Evolutionary conservation across 2,797 vertebrate species (phyloP).

Genomic region (Epinephelus coioides): DNA sequence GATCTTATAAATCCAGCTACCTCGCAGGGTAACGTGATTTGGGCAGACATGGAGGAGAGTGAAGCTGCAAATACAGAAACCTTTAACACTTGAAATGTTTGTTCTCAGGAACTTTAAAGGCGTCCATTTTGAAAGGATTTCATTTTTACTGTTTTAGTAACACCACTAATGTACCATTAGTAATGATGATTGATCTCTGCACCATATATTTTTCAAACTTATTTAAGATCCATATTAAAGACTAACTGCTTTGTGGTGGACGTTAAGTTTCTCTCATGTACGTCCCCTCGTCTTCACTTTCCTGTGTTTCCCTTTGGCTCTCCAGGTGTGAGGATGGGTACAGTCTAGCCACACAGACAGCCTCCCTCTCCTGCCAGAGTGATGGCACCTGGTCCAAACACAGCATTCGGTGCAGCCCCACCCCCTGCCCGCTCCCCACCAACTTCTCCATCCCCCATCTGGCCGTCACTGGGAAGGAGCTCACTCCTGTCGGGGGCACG

Average conservation of each 20-base stretch:
- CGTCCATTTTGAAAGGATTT: no score
- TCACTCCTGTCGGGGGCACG: slow-evolving; percentile 88
- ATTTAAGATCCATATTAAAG: not conserved
- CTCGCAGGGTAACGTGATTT: no score
- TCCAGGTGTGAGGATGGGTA: slow-evolving; percentile 93
- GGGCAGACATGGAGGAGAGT: no score
- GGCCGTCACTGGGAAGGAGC: slow-evolving; percentile 83
- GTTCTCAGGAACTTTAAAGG: no score
- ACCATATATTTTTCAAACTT: not conserved
- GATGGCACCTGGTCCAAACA: slow-evolving; percentile 93
- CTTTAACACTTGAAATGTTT: no score
- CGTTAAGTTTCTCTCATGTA: not conserved
- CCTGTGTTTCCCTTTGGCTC: not conserved
- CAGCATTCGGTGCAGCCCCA: slow-evolving; percentile 87
- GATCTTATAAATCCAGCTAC: no score
- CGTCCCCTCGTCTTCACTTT: not conserved
- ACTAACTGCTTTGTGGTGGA: not conserved
- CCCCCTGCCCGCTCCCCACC: slow-evolving; percentile 87
- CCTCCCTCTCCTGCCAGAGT: slow-evolving; percentile 88
- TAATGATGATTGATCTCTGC: no score
- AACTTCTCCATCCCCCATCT: slow-evolving; percentile 82
- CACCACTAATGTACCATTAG: no score
- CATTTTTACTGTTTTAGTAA: no score
- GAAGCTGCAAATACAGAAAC: no score
- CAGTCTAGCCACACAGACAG: slow-evolving; percentile 79